Evolutionary conservation across 2,797 vertebrate genomes (phyloP).

Genomic region (Catharus ustulatus): DNA sequence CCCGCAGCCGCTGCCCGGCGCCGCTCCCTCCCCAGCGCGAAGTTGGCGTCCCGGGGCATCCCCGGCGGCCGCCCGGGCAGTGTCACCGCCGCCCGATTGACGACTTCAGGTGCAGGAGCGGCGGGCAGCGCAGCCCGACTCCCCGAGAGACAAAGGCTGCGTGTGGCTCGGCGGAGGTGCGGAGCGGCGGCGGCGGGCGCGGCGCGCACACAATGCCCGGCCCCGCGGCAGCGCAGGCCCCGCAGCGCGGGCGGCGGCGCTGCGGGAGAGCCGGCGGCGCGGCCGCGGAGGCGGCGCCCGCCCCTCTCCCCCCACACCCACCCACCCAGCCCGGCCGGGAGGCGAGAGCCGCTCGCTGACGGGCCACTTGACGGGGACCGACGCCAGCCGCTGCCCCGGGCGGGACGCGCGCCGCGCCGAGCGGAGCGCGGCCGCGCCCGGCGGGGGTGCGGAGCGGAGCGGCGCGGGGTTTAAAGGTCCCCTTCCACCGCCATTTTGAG

Average conservation of each 20-base stretch:
- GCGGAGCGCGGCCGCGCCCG: neutral
- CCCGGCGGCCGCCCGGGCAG: neutral
- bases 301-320: neutral
- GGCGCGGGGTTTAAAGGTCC: conserved; percentile 23
- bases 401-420: neutral
- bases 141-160: conserved; percentile 13
- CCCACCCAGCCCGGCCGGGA: neutral
- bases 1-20: neutral
- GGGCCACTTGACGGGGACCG: conserved; percentile 8
- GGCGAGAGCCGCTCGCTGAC: neutral
- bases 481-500: conserved; percentile 36
- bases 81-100: neutral
- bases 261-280: conserved; percentile 18
- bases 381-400: neutral
- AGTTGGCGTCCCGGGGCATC: conserved; percentile 4
- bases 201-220: conserved; percentile 6
- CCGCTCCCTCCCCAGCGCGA: neutral
- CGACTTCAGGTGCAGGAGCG: conserved; percentile 19
- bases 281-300: neutral
- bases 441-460: neutral
- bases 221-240: conserved; percentile 33
- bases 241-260: conserved; percentile 29
- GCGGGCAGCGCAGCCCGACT: neutral
- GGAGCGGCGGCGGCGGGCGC: conserved; percentile 21
- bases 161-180: neutral